Conservation (phyloP, 2,797 vertebrate genomes). For the Peromyscus attwateri region DNA sequence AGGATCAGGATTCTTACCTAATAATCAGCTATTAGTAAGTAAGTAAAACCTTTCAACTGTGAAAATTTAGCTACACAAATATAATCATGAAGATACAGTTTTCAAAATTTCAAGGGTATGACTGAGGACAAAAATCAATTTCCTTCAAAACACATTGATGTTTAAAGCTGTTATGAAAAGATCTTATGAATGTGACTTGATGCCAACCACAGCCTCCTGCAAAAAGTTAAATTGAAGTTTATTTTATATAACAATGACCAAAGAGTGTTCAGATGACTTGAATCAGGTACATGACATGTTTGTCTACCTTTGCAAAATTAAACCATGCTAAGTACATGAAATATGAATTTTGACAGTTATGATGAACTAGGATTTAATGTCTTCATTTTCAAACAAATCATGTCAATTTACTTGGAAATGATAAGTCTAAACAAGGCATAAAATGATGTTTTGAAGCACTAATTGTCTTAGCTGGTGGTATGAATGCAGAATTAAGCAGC, state of each 20-base stretch:
- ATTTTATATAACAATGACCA: neutral
- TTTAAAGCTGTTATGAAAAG: neutral
- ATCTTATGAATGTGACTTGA: neutral
- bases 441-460: constrained; percentile 37
- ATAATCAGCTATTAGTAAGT: neutral
- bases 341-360: neutral
- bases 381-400: constrained; percentile 17
- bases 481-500: constrained; percentile 26
- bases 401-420: constrained; percentile 20
- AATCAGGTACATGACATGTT: neutral
- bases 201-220: neutral
- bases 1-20: neutral
- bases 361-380: neutral
- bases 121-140: neutral
- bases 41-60: neutral
- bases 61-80: neutral
- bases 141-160: neutral
- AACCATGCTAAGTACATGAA: constrained; percentile 4
- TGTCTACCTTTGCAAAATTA: neutral
- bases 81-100: constrained; percentile 13
- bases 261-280: neutral
- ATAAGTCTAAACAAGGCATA: neutral
- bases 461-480: neutral
- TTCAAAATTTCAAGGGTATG: constrained; percentile 26
- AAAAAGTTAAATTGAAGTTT: constrained; percentile 34